These are phyloP conservation scores for Nasonia giraulti DNA, from an alignment of 1,140 invertebrate species.

Conservation along the genomic window DNA sequence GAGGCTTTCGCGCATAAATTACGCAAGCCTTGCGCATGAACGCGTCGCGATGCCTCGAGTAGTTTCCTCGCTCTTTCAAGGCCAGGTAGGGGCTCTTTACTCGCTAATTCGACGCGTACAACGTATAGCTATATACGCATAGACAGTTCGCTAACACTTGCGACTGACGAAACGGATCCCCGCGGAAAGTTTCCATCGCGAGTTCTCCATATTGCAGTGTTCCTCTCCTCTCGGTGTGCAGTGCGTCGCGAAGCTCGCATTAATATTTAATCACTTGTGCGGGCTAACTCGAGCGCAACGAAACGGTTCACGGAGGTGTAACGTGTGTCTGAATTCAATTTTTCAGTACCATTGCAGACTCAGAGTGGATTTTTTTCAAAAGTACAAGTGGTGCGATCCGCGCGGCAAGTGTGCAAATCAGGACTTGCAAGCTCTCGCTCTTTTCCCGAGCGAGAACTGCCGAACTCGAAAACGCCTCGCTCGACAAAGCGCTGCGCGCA, in stretches of 20 bases:
- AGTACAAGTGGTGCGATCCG: not conserved
- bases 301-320: not conserved
- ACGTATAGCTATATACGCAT: not conserved
- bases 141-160: constrained; percentile 8
- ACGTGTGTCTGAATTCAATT: not conserved
- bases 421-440: not conserved
- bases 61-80: constrained; percentile 1
- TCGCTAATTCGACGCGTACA: constrained; percentile 32
- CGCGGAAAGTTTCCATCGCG: constrained; percentile 2
- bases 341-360: not conserved
- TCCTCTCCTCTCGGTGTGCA: not conserved
- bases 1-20: constrained; percentile 20
- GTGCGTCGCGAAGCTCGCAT: not conserved
- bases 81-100: not conserved
- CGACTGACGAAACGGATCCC: constrained; percentile 8
- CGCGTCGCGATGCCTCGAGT: not conserved
- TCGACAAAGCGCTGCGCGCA: not conserved
- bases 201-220: not conserved
- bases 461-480: constrained; percentile 16
- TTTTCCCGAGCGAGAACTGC: not conserved
- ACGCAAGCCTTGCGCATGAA: not conserved
- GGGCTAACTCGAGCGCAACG: not conserved
- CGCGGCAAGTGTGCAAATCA: not conserved
- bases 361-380: not conserved
- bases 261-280: constrained; percentile 18